Evolutionary conservation across 2,113 vertebrate genomes (phyloP).

Genomic region (Deroptyus accipitrinus): DNA sequence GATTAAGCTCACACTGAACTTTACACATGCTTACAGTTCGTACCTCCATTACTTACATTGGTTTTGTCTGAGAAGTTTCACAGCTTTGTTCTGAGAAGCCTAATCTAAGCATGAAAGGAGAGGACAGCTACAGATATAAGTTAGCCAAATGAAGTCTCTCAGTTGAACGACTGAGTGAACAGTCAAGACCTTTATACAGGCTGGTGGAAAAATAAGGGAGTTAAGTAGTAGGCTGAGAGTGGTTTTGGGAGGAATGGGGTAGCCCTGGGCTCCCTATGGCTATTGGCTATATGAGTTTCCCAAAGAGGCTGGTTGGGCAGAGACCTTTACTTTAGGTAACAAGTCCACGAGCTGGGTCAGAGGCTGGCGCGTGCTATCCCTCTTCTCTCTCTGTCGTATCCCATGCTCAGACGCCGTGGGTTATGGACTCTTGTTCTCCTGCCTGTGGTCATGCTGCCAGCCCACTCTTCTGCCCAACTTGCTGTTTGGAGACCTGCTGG

Average conservation of each 20-base stretch:
- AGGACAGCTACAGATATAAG: fast-evolving
- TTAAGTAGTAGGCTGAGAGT: not conserved
- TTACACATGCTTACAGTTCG: not conserved
- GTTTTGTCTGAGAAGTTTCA: not conserved
- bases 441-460: not conserved
- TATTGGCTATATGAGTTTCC: not conserved
- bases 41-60: not conserved
- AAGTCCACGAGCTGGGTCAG: not conserved
- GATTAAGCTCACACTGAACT: not conserved
- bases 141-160: not conserved
- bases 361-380: fast-evolving
- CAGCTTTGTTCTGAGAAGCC: not conserved
- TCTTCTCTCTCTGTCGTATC: not conserved
- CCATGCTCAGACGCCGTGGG: not conserved
- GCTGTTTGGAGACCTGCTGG: not conserved
- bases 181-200: not conserved
- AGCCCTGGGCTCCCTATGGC: not conserved
- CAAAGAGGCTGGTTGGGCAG: not conserved
- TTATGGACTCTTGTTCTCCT: not conserved
- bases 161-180: fast-evolving
- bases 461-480: not conserved
- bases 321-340: not conserved
- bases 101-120: not conserved
- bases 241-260: not conserved
- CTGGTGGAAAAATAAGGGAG: not conserved